Conservation (phyloP, 2,113 vertebrate genomes). For the Nothoprocta perdicaria region DNA sequence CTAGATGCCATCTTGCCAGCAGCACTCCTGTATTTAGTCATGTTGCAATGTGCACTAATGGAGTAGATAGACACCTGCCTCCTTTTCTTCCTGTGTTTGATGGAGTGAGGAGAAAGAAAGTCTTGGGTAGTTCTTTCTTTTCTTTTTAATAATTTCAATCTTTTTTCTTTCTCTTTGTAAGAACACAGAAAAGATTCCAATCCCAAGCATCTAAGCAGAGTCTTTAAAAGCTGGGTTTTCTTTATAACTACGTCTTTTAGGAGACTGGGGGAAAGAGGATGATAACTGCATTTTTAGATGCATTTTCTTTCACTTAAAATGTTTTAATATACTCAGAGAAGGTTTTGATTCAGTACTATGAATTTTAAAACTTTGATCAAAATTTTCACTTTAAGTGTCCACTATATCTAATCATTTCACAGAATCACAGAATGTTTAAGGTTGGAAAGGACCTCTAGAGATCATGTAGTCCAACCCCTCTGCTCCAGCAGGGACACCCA, state of each 20-base stretch:
- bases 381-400: neutral
- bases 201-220: neutral
- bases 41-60: conserved; percentile 5
- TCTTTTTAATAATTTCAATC: neutral
- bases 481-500: too few relatives aligned
- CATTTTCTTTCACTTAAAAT: neutral
- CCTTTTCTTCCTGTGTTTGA: neutral
- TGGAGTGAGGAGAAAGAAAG: neutral
- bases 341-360: neutral
- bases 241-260: neutral
- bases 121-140: neutral
- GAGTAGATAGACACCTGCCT: conserved; percentile 19
- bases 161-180: neutral
- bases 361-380: neutral
- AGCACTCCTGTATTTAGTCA: conserved; percentile 8
- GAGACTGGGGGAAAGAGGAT: neutral
- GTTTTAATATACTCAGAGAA: neutral
- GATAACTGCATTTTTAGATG: neutral
- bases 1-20: conserved; percentile 19
- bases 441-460: too few relatives aligned
- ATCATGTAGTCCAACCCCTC: too few relatives aligned
- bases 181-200: neutral
- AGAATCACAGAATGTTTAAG: too few relatives aligned
- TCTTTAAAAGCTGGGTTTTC: neutral
- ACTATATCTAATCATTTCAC: neutral